phyloP scores from a whole-genome alignment of 2,888 invertebrate species.

The Eristalis arbustorum region DNA sequence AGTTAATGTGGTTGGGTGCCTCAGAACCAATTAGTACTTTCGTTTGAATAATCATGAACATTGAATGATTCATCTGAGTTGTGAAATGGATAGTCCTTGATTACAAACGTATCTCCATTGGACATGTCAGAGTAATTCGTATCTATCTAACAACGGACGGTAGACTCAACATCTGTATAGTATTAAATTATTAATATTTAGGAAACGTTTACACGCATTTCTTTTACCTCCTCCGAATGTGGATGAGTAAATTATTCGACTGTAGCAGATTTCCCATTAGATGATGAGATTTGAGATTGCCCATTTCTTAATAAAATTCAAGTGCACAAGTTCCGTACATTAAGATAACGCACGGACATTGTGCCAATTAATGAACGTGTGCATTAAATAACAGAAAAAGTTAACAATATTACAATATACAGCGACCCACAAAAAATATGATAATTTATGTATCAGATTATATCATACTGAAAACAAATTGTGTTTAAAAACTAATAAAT shows the following conservation, averaged over 20 bases:
- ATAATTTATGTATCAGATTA: no score
- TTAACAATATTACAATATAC: no score
- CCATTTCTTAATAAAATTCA: no score
- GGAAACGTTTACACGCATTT: neutral
- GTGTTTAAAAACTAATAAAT: no score
- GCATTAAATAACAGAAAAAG: no score
- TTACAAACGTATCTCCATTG: slow-evolving; percentile 25
- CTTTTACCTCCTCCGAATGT: neutral
- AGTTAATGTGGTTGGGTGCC: neutral
- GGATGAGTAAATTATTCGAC: neutral
- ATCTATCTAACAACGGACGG: neutral
- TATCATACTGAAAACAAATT: no score
- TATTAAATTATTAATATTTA: neutral
- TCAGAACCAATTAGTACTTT: slow-evolving; percentile 48
- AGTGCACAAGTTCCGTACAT: neutral
- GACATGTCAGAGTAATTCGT: slow-evolving; percentile 29
- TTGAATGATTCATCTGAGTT: slow-evolving; percentile 2
- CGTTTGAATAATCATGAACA: slow-evolving; percentile 47
- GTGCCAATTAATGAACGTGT: no score
- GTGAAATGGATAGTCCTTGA: slow-evolving; percentile 11
- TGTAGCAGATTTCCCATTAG: neutral
- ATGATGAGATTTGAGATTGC: neutral
- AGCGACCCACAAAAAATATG: no score
- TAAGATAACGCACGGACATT: neutral
- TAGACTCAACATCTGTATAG: neutral